phyloP scores from a whole-genome alignment of 2,797 vertebrate genomes.

The Alosa sapidissima region DNA sequence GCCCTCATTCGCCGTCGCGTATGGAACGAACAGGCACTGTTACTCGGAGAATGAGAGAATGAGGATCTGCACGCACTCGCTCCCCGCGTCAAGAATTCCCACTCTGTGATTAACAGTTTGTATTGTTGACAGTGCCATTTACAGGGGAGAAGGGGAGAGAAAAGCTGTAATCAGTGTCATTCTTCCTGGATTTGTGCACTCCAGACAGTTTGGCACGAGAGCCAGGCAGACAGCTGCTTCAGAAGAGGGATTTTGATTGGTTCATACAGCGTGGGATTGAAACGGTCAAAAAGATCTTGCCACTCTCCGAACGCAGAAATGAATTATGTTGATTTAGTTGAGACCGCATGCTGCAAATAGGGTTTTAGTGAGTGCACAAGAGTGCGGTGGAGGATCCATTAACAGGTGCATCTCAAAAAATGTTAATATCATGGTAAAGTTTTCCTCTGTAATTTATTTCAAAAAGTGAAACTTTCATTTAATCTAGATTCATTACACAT shows the following conservation, averaged over 20 bases:
- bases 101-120: background rate
- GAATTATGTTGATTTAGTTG: constrained; percentile 15
- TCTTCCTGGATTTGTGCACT: background rate
- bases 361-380: background rate
- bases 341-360: background rate
- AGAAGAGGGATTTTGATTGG: background rate
- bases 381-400: background rate
- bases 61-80: background rate
- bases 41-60: background rate
- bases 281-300: background rate
- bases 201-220: background rate
- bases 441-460: too few species aligned
- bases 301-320: background rate
- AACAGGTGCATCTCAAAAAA: too few species aligned
- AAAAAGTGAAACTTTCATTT: too few species aligned
- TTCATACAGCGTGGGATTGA: background rate
- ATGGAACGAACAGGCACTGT: background rate
- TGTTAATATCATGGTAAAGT: too few species aligned
- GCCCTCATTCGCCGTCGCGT: background rate
- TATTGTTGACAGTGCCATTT: background rate
- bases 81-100: background rate
- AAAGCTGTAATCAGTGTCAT: constrained; percentile 12
- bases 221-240: background rate
- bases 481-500: too few species aligned
- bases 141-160: background rate